Base-by-base conservation (phyloP, 2,113 vertebrate species). In the Thamnophis sirtalis region DNA sequence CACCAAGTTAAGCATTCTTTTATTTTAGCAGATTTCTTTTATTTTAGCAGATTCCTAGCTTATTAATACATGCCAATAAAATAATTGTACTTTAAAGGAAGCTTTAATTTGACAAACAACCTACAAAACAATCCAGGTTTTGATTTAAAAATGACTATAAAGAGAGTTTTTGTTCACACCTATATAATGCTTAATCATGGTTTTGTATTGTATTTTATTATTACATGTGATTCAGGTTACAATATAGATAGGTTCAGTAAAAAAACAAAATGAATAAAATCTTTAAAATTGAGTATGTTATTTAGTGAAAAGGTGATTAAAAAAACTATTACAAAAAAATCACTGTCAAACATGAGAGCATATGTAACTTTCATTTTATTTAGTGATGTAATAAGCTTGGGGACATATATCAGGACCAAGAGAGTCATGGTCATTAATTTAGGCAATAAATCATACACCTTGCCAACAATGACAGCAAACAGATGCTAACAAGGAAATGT, bases 401-500 rank as follows among this genome's bases (percentile, higher is more conserved):
- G 95, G 96, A 96, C 95, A 97, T 96, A 95, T 96, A 97, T 97
- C 96, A 97, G 96, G 94, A 97, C 93, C 94, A 97, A 98, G 98
- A 97, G 95, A 95, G 97, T 95, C 97, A 96, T 92, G 96, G 96
- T 96, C 96, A 97, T 98, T 98, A 97, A 97, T 97, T 97, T 97
- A 96, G 95, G 95, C 94, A 97, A 98, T 97, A 97, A 97, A 98
- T 98, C 97, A 97, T 54, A 96, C 94, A 94, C 94, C 93, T 96
- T 97, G 96, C 95, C 96, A 97, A 96, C 95, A 97, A 95, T 96
- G 97, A 97, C 96, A 96, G 97, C 96, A 97, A 98, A 98, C 97
- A 98, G 97, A 98, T 97, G 97, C 97, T 98, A 98, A 98, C 96
- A 97, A 97, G 97, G 97, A 98, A 97, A 97, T 95, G 95, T 97